These are phyloP conservation scores for Dasyornis broadbenti DNA, from an alignment of 2,113 vertebrate genomes.

Conservation along the genomic window DNA sequence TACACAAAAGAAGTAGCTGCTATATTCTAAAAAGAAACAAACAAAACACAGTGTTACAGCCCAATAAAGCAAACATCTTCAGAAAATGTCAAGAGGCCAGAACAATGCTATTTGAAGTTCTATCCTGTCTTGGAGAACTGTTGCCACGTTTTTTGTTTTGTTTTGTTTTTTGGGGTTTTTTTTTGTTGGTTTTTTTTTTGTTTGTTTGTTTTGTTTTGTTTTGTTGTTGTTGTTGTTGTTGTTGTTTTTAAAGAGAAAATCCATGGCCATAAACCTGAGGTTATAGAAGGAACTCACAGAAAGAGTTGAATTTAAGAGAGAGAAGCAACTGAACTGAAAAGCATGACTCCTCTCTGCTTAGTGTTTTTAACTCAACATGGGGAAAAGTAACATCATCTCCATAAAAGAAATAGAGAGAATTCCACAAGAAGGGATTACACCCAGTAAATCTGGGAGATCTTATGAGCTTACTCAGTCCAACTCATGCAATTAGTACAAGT, in stretches of 20 bases:
- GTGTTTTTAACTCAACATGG: not conserved
- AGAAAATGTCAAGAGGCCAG: not conserved
- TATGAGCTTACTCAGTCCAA: not conserved
- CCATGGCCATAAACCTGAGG: not conserved
- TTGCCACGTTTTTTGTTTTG: not conserved
- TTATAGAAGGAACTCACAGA: not conserved
- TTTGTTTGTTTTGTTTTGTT: not conserved
- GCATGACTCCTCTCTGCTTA: not conserved
- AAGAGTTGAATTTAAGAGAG: not conserved
- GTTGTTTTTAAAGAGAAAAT: not conserved
- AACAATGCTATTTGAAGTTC: not conserved
- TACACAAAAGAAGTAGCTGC: not conserved
- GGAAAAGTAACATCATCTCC: not conserved
- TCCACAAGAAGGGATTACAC: not conserved
- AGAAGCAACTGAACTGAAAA: not conserved
- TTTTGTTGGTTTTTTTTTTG: not conserved
- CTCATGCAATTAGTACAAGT: not conserved
- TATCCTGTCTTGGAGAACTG: not conserved
- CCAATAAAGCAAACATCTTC: not conserved
- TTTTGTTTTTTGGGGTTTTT: too few relatives aligned
- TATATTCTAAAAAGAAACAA: not conserved
- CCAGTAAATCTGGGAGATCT: not conserved
- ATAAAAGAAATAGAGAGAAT: not conserved
- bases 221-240: too few relatives aligned
- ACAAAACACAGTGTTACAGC: not conserved